Evolutionary conservation across 2,113 vertebrate genomes (phyloP), one percentile per base, ranked within the genome.

Genomic region (Macquaria ambigua): DNA sequence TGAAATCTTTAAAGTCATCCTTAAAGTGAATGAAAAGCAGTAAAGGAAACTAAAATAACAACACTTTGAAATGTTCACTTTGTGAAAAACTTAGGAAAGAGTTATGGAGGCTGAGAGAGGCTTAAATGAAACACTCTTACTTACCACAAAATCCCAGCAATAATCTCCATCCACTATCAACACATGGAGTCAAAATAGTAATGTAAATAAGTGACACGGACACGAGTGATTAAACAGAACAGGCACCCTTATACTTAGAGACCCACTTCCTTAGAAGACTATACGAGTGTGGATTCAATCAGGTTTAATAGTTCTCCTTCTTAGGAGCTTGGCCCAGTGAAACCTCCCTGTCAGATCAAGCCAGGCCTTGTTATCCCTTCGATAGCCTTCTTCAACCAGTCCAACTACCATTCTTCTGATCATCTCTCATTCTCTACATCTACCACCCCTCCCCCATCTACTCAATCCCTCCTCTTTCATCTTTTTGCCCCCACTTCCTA

Each of bases 191-290:
- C 21, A 64, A 55, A 69, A 46, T 28, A 34, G 61, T 31, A 61
- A n/a, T 61, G 25, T 53, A 77, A 43, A 78, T 23, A 67, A 18
- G 8, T 41, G 61, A 53, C 43, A 31, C 1, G 48, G 21, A 48
- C 12, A 71, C 52, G 52, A 78, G 20, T 58, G 25, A 68, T 58
- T 53, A 21, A 70, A 56, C 46, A 43, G 21, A 55, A 18, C 15
- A 46, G 11, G 3, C 15, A 41, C 8, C 7, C 1, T 71, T 46
- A 43, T 55, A 37, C 23, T 50, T 21, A 6, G 18, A n/a, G n/a
- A n/a, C n/a, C 39, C 20, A 73, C 7, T 31, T 71, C 74, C 81
- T 92, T 92, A 92, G 87, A 94, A 90, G 85, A 71, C 53, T 72
- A 70, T 78, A 23, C 7, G 59, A 85, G 64, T 85, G 73, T 80